A percentile compares a stretch with the other conserved stretches of the same genome.
Evolutionary conservation across 2,888 invertebrate genomes (phyloP).

Genomic region (Habrosyne pyritoides): DNA sequence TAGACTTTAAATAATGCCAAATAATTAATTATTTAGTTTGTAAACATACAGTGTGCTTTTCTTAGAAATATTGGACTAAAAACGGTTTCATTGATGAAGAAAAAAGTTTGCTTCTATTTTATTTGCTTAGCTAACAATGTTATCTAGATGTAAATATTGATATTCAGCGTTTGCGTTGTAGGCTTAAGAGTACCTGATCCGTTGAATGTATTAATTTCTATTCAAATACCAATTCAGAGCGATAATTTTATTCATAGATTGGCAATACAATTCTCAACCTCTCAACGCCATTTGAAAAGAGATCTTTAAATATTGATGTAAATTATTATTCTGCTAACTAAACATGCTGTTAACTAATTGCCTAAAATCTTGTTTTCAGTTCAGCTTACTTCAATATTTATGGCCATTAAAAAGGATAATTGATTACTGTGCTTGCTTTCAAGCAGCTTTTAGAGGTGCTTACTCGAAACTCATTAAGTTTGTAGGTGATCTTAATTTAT

Average conservation of each 20-base stretch:
- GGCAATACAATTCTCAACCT: not conserved
- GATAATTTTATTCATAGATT: not conserved
- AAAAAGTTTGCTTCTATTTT: not conserved
- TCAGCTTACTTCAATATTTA: not conserved
- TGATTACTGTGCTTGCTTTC: conserved; percentile 4
- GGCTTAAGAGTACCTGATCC: too few species aligned
- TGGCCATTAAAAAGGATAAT: conserved; percentile 7
- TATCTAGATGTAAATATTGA: too few species aligned
- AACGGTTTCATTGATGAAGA: not conserved
- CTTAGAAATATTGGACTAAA: too few species aligned
- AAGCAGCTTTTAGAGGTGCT: conserved; percentile 5
- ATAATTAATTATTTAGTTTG: too few species aligned
- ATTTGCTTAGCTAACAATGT: not conserved
- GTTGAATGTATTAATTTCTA: too few species aligned
- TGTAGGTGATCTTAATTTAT: conserved; percentile 7
- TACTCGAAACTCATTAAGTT: conserved; percentile 4
- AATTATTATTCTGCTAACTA: not conserved
- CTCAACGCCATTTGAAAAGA: not conserved
- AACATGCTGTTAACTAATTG: not conserved
- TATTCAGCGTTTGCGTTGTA: too few species aligned
- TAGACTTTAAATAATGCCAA: too few species aligned
- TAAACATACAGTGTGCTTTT: too few species aligned
- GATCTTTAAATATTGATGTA: not conserved
- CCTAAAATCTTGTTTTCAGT: conserved; percentile 1
- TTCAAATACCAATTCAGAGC: not conserved